phyloP scores from a whole-genome alignment of 2,888 invertebrate genomes.

The Diarsia mendica region DNA sequence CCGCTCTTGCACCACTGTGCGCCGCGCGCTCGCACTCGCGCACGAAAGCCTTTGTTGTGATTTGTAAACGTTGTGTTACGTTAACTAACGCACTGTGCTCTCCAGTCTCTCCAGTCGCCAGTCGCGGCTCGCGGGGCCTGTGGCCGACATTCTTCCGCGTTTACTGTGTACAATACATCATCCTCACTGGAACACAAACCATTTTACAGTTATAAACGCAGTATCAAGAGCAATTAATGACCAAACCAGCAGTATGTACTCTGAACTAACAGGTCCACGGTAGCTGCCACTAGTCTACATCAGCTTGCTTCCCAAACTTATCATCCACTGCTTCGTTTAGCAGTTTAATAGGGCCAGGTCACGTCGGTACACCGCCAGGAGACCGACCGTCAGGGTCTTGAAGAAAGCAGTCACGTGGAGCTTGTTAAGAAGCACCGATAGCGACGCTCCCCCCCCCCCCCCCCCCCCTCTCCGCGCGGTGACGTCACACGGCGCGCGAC shows the following conservation, averaged over 20 bases:
- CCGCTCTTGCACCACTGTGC: too few species aligned
- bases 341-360: not conserved
- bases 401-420: slow-evolving; percentile 3
- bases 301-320: slow-evolving; percentile 5
- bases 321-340: not conserved
- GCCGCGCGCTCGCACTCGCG: not conserved
- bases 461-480: not conserved
- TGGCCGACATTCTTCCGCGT: not conserved
- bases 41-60: slow-evolving; percentile 8
- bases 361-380: not conserved
- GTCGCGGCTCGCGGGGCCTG: not conserved
- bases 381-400: not conserved
- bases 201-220: too few species aligned
- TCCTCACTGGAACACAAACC: not conserved
- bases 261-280: not conserved
- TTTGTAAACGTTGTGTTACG: not conserved
- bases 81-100: not conserved
- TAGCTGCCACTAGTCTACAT: not conserved
- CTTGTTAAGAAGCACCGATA: slow-evolving; percentile 3
- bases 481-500: slow-evolving; percentile 52
- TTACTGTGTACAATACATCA: not conserved
- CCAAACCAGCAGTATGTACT: not conserved
- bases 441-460: slow-evolving; percentile 39
- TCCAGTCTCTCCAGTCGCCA: too few species aligned
- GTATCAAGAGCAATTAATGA: not conserved